These are phyloP conservation scores for Eupeodes luniger DNA, from an alignment of 2,888 invertebrate genomes.

Conservation along the genomic window DNA sequence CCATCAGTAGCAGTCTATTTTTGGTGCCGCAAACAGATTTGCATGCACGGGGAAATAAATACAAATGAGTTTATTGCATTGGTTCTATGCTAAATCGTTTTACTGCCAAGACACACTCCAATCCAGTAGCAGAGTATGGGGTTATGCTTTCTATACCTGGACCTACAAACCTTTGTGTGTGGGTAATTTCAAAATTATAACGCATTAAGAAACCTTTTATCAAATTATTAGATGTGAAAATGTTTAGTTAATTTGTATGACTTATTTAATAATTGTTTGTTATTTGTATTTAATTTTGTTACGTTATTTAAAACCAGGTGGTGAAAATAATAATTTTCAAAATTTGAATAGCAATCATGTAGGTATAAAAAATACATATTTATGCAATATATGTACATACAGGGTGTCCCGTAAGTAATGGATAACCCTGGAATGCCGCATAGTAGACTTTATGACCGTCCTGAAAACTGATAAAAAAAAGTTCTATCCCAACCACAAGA, in stretches of 20 bases:
- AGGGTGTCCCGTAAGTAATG: too few relatives aligned
- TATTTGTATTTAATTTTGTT: not conserved
- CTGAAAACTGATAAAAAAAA: too few relatives aligned
- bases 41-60: constrained; percentile 48
- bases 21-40: constrained; percentile 74
- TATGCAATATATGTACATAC: too few relatives aligned
- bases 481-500: too few relatives aligned
- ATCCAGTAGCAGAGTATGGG: constrained; percentile 6
- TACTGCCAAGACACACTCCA: constrained; percentile 2
- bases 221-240: not conserved
- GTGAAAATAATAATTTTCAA: too few relatives aligned
- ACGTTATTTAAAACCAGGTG: too few relatives aligned
- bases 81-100: constrained; percentile 58
- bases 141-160: not conserved
- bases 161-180: not conserved
- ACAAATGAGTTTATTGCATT: constrained; percentile 66
- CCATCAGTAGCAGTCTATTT: constrained; percentile 68
- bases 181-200: not conserved
- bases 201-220: not conserved
- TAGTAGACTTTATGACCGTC: too few relatives aligned
- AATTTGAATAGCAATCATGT: too few relatives aligned
- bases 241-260: not conserved
- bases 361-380: too few relatives aligned
- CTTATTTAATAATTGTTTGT: too few relatives aligned
- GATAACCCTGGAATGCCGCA: too few relatives aligned